Base-by-base conservation (phyloP, 2,113 vertebrate genomes). In the Sialia sialis region DNA sequence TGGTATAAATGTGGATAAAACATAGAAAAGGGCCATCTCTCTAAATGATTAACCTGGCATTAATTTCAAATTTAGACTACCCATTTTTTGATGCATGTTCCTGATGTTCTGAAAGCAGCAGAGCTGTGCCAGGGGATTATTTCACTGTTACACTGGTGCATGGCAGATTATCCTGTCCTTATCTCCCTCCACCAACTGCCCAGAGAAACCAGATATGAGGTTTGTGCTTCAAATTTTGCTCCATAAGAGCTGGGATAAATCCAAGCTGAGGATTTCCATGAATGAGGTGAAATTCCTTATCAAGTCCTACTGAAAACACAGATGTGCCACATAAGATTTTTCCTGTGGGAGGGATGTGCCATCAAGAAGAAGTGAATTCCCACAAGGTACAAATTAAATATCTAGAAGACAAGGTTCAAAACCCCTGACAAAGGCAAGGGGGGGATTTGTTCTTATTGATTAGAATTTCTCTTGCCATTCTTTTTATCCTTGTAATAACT, bases 371-470 rank as follows among this genome's bases (percentile, higher is more conserved):
- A 74, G 18, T 16, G 16, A 78, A 81, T 41, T 27, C 8, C 43
- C 16, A 43, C 7, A 15, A 12, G 8, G 18, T 55, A n/a, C 13
- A 41, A 76, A 85, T 38, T 51, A 58, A 79, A 80, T 23, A 7
- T 48, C 48, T 44, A 17, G 43, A 93, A 77, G 25, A 56, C 4
- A 67, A 72, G 13, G 43, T 75, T 75, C 21, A 68, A 80, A 90
- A 29, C 2, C 4, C 13, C 2, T n/a, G 51, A 63, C 5, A 77
- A 70, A 55, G 6, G 14, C 2, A 75, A 48, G 2, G 9, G 0
- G 0, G 1, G 3, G 1, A 34, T 93, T 81, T 51, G 5, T 32
- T 89, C 25, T 84, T 91, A 49, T 72, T 84, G 78, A 69, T 62
- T 38, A 44, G n/a, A 77, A 81, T 74, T 54, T 81, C n/a, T 58